Conservation (phyloP, 1,140 invertebrate species). For the Caerostris darwini region DNA sequence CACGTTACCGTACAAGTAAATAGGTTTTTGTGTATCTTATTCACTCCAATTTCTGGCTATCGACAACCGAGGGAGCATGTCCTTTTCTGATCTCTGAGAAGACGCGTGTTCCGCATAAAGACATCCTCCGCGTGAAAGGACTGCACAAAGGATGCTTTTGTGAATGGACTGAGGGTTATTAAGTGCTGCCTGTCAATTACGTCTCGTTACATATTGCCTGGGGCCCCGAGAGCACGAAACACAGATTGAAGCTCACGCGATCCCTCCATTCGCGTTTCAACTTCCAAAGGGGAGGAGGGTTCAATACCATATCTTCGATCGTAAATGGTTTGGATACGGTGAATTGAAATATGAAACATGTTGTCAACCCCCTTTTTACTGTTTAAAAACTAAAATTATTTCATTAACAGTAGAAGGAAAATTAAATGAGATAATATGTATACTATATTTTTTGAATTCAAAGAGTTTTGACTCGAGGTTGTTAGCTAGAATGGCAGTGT, state of each 20-base stretch:
- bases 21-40: constrained; percentile 38
- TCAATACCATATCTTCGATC: too few species aligned
- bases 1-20: constrained; percentile 44
- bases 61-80: not conserved
- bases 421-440: too few species aligned
- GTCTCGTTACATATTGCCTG: not conserved
- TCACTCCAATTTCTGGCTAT: not conserved
- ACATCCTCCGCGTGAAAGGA: not conserved
- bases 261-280: not conserved
- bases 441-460: too few species aligned
- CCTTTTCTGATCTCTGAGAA: not conserved
- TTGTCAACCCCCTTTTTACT: too few species aligned
- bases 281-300: not conserved
- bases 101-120: not conserved
- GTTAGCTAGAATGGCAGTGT: too few species aligned
- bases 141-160: not conserved
- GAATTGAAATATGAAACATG: too few species aligned
- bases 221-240: not conserved
- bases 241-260: constrained; percentile 20
- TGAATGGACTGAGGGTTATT: constrained; percentile 28
- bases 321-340: too few species aligned
- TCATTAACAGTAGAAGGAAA: too few species aligned
- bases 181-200: constrained; percentile 3
- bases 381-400: too few species aligned
- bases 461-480: too few species aligned